A percentile compares a stretch with the other conserved stretches of the same genome.
Evolutionary conservation across 1,140 invertebrate genomes (phyloP).

Genomic region (Cotesia glomerata): DNA sequence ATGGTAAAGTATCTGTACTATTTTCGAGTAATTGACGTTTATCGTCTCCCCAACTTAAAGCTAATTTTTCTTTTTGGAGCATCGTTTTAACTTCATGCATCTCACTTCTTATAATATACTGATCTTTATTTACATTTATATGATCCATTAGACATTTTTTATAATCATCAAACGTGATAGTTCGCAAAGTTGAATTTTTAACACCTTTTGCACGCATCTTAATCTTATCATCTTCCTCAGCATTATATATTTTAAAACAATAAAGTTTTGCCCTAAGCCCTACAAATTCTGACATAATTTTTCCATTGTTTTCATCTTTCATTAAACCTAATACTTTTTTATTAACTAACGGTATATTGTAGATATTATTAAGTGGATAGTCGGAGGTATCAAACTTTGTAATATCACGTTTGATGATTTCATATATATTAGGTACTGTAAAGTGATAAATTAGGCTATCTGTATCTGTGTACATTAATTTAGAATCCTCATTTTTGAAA

Average conservation of each 20-base stretch:
- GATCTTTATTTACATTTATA: neutral
- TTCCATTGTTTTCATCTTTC: conserved; percentile 23
- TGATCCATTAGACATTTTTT: conserved; percentile 18
- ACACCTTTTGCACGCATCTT: neutral
- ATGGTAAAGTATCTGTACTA: too few species aligned
- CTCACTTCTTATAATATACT: conserved; percentile 4
- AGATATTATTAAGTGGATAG: conserved; percentile 2
- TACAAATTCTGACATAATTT: conserved; percentile 24
- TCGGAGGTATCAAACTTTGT: neutral
- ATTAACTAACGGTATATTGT: conserved; percentile 5
- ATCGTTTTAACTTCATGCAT: conserved; percentile 4
- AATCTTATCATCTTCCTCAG: conserved; percentile 9
- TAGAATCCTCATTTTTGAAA: neutral
- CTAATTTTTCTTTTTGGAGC: too few species aligned
- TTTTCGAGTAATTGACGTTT: too few species aligned
- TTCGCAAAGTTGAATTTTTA: conserved; percentile 18
- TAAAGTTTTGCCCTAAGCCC: conserved; percentile 21
- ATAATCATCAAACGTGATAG: conserved; percentile 26
- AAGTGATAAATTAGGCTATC: neutral
- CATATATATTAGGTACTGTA: neutral
- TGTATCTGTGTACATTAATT: neutral
- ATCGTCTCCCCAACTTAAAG: too few species aligned
- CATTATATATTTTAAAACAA: neutral
- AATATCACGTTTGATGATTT: conserved; percentile 1
- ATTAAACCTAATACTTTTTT: conserved; percentile 27